Conservation (phyloP, 2,113 vertebrate genomes). For the Addax nasomaculatus region DNA sequence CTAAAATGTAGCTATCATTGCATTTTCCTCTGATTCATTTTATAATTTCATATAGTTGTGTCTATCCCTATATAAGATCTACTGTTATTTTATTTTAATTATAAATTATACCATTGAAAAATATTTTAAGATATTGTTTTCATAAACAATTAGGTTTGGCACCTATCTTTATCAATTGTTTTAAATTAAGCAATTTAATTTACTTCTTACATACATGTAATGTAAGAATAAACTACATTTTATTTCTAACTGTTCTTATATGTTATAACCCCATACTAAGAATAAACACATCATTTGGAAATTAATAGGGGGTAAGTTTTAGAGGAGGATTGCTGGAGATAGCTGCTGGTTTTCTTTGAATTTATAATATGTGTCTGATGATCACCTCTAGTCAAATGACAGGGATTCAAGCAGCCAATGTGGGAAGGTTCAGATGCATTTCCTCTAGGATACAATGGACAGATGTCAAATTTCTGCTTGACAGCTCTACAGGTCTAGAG, state of each 20-base stretch:
- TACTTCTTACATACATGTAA: background rate
- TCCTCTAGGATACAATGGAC: background rate
- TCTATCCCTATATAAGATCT: background rate
- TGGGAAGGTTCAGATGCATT: background rate
- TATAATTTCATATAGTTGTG: background rate
- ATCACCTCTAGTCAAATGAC: background rate
- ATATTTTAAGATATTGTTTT: background rate
- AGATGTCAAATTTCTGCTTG: background rate
- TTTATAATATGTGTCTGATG: background rate
- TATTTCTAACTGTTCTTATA: background rate
- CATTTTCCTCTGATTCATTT: background rate
- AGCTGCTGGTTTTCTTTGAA: background rate
- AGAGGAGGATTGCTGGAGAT: background rate
- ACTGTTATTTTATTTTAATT: background rate
- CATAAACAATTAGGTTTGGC: background rate
- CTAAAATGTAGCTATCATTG: background rate
- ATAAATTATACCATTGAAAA: background rate
- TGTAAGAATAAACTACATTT: background rate
- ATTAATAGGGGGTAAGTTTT: background rate
- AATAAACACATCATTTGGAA: background rate
- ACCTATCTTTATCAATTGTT: background rate
- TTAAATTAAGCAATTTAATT: background rate
- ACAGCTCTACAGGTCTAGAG: background rate
- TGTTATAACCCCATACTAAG: background rate
- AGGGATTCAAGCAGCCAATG: background rate